Conservation (phyloP, 2,113 vertebrate species). For the Tetraodon nigroviridis region DNA sequence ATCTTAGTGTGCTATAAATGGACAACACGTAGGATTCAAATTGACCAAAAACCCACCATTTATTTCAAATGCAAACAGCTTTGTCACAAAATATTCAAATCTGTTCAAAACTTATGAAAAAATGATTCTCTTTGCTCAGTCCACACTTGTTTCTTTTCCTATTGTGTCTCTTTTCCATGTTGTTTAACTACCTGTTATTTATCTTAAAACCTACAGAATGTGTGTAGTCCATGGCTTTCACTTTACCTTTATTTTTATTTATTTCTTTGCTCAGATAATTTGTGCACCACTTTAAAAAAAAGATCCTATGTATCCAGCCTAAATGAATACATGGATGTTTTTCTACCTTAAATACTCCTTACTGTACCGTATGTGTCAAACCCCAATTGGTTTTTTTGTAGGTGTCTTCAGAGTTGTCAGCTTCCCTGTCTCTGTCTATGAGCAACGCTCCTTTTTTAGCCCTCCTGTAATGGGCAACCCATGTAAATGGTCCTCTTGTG, state of each 20-base stretch:
- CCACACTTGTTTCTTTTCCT: conserved; percentile 53
- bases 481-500: conserved; percentile 76
- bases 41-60: conserved; percentile 43
- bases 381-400: conserved; percentile 49
- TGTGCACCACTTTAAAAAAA: conserved; percentile 59
- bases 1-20: conserved; percentile 32
- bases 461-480: conserved; percentile 75
- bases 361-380: conserved; percentile 62
- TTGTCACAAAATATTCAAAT: conserved; percentile 6
- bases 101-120: neutral
- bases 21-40: conserved; percentile 3
- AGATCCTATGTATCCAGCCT: conserved; percentile 64
- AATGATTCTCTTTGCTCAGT: conserved; percentile 59
- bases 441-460: conserved; percentile 51
- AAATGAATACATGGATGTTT: conserved; percentile 66
- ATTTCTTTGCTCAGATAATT: conserved; percentile 33
- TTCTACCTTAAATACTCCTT: conserved; percentile 1
- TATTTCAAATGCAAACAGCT: conserved; percentile 1
- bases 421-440: conserved; percentile 65
- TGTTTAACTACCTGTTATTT: too few species aligned
- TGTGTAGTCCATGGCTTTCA: conserved; percentile 57
- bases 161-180: neutral
- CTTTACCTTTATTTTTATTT: conserved; percentile 45
- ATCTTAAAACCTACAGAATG: conserved; percentile 23
- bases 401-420: conserved; percentile 58